Conservation (phyloP, 2,888 invertebrate species). For the Metopia argyrocephala region DNA sequence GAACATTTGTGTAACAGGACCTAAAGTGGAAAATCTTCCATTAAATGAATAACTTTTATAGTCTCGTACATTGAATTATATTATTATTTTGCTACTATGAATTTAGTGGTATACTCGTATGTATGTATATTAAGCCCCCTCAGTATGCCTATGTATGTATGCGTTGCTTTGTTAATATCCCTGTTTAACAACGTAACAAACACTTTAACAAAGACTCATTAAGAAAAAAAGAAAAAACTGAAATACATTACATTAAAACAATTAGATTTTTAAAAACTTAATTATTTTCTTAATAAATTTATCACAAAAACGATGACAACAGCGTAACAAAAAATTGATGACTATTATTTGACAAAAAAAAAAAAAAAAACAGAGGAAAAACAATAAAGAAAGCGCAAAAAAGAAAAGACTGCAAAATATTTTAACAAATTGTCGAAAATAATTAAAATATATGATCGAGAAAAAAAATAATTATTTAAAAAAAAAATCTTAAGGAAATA, state of each 20-base stretch:
- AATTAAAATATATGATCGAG: not conserved
- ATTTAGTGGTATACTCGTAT: too few relatives aligned
- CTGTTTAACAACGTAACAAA: slow-evolving; percentile 42
- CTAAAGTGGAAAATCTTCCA: too few relatives aligned
- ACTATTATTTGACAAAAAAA: slow-evolving; percentile 42
- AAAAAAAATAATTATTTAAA: not conserved
- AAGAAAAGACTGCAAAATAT: slow-evolving; percentile 17
- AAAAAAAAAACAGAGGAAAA: slow-evolving; percentile 44
- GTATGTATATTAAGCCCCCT: too few relatives aligned
- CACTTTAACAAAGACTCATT: not conserved
- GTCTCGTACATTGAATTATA: too few relatives aligned
- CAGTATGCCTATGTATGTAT: not conserved
- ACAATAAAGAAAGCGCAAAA: slow-evolving; percentile 65
- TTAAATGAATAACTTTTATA: too few relatives aligned
- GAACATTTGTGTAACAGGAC: too few relatives aligned
- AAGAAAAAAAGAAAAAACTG: slow-evolving; percentile 35
- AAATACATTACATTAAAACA: too few relatives aligned
- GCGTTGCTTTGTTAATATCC: not conserved
- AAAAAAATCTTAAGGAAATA: too few relatives aligned
- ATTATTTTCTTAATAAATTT: slow-evolving; percentile 34
- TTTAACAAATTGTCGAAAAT: slow-evolving; percentile 9
- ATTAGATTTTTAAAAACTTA: slow-evolving; percentile 51
- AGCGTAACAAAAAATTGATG: slow-evolving; percentile 37
- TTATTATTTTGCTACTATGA: too few relatives aligned
- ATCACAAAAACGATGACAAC: slow-evolving; percentile 32